Evolutionary conservation across 2,797 vertebrate species (phyloP).

Genomic region (Hyperoplus lanceolatus): DNA sequence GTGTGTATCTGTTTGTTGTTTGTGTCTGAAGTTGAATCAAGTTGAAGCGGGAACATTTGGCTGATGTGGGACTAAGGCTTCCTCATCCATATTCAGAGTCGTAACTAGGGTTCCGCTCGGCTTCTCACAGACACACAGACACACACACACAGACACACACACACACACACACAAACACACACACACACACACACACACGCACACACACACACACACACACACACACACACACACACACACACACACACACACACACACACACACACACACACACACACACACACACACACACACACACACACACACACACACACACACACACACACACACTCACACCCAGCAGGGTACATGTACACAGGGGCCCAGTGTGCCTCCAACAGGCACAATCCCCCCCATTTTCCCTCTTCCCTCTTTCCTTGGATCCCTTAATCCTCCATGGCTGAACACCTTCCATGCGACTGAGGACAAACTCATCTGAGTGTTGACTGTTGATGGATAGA

Average conservation of each 20-base stretch:
- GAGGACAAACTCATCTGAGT: constrained; percentile 60
- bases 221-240: constrained; percentile 42
- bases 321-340: too few species aligned
- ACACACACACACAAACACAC: constrained; percentile 34
- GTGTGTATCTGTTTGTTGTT: constrained; percentile 54
- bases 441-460: constrained; percentile 64
- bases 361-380: constrained; percentile 58
- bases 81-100: constrained; percentile 78
- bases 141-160: constrained; percentile 28
- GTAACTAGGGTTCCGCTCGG: constrained; percentile 68
- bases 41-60: constrained; percentile 69
- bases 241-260: constrained; percentile 24
- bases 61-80: constrained; percentile 68
- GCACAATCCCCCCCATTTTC: constrained; percentile 37
- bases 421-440: constrained; percentile 72
- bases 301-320: too few species aligned
- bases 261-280: constrained; percentile 35
- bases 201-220: constrained; percentile 30
- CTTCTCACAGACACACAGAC: constrained; percentile 52
- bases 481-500: constrained; percentile 56
- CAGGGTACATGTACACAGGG: constrained; percentile 51
- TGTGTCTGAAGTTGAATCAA: constrained; percentile 56
- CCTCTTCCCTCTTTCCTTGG: constrained; percentile 35
- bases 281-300: constrained; percentile 18
- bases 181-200: constrained; percentile 29